phyloP scores from a whole-genome alignment of 2,888 invertebrate species.

The Drosophila ustulata region DNA sequence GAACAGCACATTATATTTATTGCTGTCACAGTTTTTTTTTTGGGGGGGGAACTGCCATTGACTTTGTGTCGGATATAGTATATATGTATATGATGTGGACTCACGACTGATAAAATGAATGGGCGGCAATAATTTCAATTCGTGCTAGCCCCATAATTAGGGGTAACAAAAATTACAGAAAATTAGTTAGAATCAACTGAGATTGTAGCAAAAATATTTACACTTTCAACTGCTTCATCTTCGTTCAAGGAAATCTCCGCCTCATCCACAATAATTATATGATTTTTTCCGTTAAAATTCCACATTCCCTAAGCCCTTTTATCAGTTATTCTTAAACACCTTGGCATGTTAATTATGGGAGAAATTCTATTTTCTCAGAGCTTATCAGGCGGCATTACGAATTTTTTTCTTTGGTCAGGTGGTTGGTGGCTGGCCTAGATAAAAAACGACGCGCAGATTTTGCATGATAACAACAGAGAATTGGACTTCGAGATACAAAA shows the following conservation, averaged over 20 bases:
- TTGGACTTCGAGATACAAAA: slow-evolving; percentile 15
- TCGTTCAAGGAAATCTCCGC: background rate
- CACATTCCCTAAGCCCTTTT: slow-evolving; percentile 30
- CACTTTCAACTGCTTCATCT: background rate
- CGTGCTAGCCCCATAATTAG: slow-evolving; percentile 14
- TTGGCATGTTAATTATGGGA: slow-evolving; percentile 28
- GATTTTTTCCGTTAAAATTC: slow-evolving; percentile 13
- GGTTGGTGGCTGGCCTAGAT: slow-evolving; percentile 28
- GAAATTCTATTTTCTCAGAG: slow-evolving; percentile 27
- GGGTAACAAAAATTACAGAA: background rate
- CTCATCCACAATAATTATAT: slow-evolving; percentile 9
- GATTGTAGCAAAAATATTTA: slow-evolving; percentile 14
- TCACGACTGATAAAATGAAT: slow-evolving; percentile 24
- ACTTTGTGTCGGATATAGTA: background rate
- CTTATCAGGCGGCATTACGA: slow-evolving; percentile 53
- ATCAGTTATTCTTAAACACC: slow-evolving; percentile 38
- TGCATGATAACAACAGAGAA: slow-evolving; percentile 24
- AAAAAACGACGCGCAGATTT: slow-evolving; percentile 10
- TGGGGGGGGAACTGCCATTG: slow-evolving; percentile 1
- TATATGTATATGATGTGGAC: background rate
- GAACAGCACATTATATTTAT: slow-evolving; percentile 16
- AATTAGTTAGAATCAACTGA: slow-evolving; percentile 3
- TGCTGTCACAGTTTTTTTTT: slow-evolving; percentile 4
- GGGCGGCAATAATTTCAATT: slow-evolving; percentile 21
- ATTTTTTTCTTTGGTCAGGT: slow-evolving; percentile 57